Conservation (phyloP, 2,113 vertebrate genomes). For the Caloenas nicobarica region DNA sequence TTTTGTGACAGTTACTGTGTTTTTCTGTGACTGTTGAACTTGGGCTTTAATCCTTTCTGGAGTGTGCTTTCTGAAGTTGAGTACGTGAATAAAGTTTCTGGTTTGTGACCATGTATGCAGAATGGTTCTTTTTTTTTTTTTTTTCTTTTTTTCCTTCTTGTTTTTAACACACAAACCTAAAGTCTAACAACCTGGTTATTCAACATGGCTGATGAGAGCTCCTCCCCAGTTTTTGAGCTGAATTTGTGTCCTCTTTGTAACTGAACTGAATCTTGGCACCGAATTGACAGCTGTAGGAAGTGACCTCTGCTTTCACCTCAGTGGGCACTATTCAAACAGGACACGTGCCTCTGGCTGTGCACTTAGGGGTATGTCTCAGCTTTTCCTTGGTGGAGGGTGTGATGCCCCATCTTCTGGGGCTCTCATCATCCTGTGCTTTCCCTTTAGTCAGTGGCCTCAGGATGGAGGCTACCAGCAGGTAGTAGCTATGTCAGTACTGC, state of each 20-base stretch:
- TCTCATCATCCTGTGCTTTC: neutral
- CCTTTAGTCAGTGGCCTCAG: neutral
- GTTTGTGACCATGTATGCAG: neutral
- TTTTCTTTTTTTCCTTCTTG: fast-evolving
- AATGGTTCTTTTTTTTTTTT: neutral
- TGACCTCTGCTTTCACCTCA: neutral
- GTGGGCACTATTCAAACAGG: neutral
- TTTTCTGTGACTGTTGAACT: neutral
- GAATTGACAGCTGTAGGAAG: neutral
- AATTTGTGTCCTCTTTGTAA: neutral
- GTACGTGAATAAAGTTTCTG: neutral
- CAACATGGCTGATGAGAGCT: neutral
- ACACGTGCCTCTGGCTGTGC: fast-evolving
- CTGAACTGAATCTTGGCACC: neutral
- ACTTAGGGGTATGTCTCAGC: fast-evolving
- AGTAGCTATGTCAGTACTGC: neutral
- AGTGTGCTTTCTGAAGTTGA: neutral
- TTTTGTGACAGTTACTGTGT: neutral
- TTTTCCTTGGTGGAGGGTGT: neutral
- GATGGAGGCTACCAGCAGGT: neutral
- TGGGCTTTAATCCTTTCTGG: neutral
- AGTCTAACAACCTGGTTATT: neutral
- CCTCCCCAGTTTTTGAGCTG: neutral
- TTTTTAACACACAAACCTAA: neutral
- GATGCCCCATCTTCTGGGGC: neutral